These are phyloP conservation scores for Drosophila cardini DNA, from an alignment of 1,140 invertebrate species.

Conservation along the genomic window DNA sequence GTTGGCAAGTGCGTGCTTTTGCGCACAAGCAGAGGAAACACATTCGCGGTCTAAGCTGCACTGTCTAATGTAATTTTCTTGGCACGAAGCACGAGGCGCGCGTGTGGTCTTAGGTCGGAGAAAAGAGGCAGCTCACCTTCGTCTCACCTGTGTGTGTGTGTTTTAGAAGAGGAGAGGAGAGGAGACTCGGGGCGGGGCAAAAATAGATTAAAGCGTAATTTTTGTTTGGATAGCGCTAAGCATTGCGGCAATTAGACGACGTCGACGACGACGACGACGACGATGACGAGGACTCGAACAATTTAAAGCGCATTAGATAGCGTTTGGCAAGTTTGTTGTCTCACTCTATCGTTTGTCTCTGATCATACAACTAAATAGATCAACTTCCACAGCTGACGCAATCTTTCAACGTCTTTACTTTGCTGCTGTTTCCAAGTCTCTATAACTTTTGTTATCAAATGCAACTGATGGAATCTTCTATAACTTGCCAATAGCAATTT, in stretches of 20 bases:
- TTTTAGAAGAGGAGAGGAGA: slow-evolving; percentile 6
- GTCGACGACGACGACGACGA: slow-evolving; percentile 19
- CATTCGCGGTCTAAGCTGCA: slow-evolving; percentile 12
- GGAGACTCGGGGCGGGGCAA: slow-evolving; percentile 44
- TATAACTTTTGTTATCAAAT: too few species aligned
- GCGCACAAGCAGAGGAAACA: slow-evolving; percentile 8
- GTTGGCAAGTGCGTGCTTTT: slow-evolving; percentile 56
- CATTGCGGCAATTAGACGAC: slow-evolving; percentile 63
- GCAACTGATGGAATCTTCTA: too few species aligned
- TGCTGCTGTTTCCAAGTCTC: too few species aligned
- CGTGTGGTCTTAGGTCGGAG: slow-evolving; percentile 61
- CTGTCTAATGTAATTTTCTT: slow-evolving; percentile 79
- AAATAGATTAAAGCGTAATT: slow-evolving; percentile 83
- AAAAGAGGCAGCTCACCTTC: slow-evolving; percentile 50
- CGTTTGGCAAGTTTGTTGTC: slow-evolving; percentile 76
- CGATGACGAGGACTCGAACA: slow-evolving; percentile 40
- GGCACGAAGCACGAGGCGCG: slow-evolving; percentile 53
- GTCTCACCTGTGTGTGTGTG: slow-evolving; percentile 5
- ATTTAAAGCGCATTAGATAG: slow-evolving; percentile 81
- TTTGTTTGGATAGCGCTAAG: slow-evolving; percentile 78
- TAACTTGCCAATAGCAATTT: too few species aligned
- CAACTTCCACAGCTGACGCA: background rate
- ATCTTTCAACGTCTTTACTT: too few species aligned
- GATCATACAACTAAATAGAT: background rate
- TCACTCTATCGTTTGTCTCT: slow-evolving; percentile 55